Evolutionary conservation across 1,140 invertebrate genomes (phyloP).

Genomic region (Leptinotarsa lineolata): DNA sequence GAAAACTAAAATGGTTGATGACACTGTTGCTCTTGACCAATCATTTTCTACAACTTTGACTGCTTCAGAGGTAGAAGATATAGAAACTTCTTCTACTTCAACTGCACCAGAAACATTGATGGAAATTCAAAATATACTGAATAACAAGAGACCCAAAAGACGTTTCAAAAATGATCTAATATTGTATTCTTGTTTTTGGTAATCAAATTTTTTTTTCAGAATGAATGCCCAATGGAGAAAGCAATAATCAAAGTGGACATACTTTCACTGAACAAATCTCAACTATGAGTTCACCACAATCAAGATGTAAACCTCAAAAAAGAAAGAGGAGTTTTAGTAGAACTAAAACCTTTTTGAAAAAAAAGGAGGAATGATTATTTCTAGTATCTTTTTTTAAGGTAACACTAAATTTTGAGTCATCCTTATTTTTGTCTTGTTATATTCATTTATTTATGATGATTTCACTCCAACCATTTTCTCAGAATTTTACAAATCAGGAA

Average conservation of each 20-base stretch:
- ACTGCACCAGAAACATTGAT: background rate
- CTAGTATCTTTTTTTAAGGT: background rate
- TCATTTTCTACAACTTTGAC: background rate
- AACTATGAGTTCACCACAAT: too few species aligned
- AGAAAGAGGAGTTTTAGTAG: too few species aligned
- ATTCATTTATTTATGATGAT: background rate
- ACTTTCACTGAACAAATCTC: too few species aligned
- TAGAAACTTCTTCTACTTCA: background rate
- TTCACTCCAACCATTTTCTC: background rate
- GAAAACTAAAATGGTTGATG: too few species aligned
- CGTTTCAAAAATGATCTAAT: too few species aligned
- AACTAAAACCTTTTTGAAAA: too few species aligned
- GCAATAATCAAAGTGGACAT: too few species aligned
- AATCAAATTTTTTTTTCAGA: too few species aligned
- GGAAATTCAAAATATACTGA: background rate
- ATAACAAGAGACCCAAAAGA: background rate
- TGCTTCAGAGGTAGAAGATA: background rate
- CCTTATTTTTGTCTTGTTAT: background rate
- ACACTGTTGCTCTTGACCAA: background rate
- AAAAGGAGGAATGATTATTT: background rate
- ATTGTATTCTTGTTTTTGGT: too few species aligned
- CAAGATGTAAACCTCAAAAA: too few species aligned
- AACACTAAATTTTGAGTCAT: background rate
- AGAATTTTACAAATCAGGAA: background rate
- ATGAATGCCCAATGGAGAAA: too few species aligned